A percentile compares a stretch with the other conserved stretches of the same genome.
phyloP scores from a whole-genome alignment of 2,888 invertebrate species.

The Ametastegia equiseti region DNA sequence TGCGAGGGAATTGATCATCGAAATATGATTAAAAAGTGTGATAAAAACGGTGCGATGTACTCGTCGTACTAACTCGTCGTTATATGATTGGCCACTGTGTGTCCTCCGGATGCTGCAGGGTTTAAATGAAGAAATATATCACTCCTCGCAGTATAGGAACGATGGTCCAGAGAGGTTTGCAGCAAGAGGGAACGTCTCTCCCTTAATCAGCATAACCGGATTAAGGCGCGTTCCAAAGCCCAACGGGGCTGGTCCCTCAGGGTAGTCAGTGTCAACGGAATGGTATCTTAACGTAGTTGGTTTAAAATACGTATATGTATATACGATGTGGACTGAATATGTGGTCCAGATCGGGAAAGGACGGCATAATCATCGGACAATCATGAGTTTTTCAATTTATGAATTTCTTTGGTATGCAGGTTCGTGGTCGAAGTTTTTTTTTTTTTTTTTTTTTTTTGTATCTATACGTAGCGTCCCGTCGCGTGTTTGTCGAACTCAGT shows the following conservation, averaged over 20 bases:
- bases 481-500: not conserved
- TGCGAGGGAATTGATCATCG: too few species aligned
- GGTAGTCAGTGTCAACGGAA: slow-evolving; percentile 20
- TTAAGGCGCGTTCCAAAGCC: slow-evolving; percentile 39
- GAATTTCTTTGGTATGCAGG: not conserved
- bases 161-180: not conserved
- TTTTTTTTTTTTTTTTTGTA: too few species aligned
- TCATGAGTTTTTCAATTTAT: slow-evolving; percentile 5
- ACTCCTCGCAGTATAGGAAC: slow-evolving; percentile 5
- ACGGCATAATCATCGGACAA: slow-evolving; percentile 14
- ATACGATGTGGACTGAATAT: not conserved
- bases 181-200: slow-evolving; percentile 20
- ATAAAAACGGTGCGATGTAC: too few species aligned
- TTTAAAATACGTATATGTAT: not conserved
- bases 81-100: too few species aligned
- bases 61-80: too few species aligned
- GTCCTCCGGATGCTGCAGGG: not conserved
- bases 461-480: not conserved
- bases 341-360: not conserved
- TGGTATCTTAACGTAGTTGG: not conserved
- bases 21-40: too few species aligned
- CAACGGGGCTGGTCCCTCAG: not conserved
- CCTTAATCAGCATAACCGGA: slow-evolving; percentile 46
- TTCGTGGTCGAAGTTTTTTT: not conserved
- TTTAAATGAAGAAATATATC: slow-evolving; percentile 48